Evolutionary conservation across 2,797 vertebrate species (phyloP).

Genomic region (Syngnathus acus): DNA sequence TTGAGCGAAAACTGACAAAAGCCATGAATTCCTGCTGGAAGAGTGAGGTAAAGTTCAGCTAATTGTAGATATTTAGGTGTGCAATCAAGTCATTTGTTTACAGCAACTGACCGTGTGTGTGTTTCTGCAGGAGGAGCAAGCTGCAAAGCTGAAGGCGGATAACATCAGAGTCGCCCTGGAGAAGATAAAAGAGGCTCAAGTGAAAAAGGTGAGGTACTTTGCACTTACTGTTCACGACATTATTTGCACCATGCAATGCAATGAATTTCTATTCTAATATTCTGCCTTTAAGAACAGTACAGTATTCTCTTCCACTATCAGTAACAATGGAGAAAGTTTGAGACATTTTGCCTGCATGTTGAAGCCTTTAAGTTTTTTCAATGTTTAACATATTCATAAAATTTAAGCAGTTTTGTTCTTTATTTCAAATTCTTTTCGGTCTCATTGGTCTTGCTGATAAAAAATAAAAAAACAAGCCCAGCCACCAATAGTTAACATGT

Average conservation of each 20-base stretch:
- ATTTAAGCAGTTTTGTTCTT: too few relatives aligned
- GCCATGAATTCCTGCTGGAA: constrained; percentile 59
- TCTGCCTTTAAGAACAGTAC: neutral
- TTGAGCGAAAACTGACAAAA: constrained; percentile 7
- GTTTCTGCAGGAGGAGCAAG: constrained; percentile 84
- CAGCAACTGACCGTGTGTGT: neutral
- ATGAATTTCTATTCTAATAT: neutral
- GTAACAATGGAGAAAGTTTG: too few relatives aligned
- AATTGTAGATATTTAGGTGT: neutral
- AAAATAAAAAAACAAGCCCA: neutral
- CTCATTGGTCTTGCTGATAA: too few relatives aligned
- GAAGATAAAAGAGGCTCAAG: constrained; percentile 98
- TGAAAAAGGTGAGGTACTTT: constrained; percentile 83
- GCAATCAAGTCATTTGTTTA: neutral
- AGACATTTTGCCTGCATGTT: too few relatives aligned
- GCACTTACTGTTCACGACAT: constrained; percentile 1
- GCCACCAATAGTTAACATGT: neutral
- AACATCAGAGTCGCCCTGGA: constrained; percentile 92
- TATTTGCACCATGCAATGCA: neutral
- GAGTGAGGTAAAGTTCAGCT: constrained; percentile 38
- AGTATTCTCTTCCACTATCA: neutral
- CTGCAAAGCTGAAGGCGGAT: constrained; percentile 92
- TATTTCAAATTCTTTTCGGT: too few relatives aligned
- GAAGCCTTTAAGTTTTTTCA: too few relatives aligned
- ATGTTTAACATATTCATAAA: too few relatives aligned